Evolutionary conservation across 1,140 invertebrate genomes (phyloP), one percentile per base, ranked within the genome.

Genomic region (Euwallacea fornicatus): DNA sequence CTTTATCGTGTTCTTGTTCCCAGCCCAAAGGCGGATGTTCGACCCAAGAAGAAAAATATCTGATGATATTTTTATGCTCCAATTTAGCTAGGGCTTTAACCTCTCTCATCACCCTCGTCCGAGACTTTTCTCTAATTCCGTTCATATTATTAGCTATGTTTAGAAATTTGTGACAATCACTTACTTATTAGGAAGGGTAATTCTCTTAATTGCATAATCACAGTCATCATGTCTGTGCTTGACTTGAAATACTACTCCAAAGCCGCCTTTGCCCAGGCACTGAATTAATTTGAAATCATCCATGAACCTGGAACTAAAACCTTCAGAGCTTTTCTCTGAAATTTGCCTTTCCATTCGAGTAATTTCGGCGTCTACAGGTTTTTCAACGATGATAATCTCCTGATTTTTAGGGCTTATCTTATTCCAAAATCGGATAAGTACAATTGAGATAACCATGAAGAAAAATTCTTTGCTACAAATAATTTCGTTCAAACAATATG

Each of bases 191-290:
- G 94, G 93, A 67, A 98, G 83, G 7, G 89, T 88, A 58, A 98
- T 98, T 77, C 96, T 88, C 84, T 99, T 99, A 0, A 99, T 90
- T 16, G 97, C 97, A 85, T 99, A 99, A 73, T 90, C 86, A 77
- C 93, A 92, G 78, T 98, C 93, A 81, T 99, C 97, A 64, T 98
- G 90, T 83, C 94, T 96, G 81, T 98, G 98, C 80, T 88, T 91
- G 0, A 93, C 95, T 82, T 98, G 93, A 83, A 98, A 98, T 0
- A 99, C 97, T 16, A 98, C 90, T 0, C 97, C 97, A 84, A 98
- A 99, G 0, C 96, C 97, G n/a, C 97, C 97, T 78, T 89, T 89
- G 0, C 96, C 96, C 0, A 99, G 83, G 75, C 93, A 91, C 69
- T 89, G 84, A 44, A 97, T 81, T 7, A 92, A 89, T 42, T 93